phyloP scores from a whole-genome alignment of 2,888 invertebrate genomes.

The Chouioia cunea region DNA sequence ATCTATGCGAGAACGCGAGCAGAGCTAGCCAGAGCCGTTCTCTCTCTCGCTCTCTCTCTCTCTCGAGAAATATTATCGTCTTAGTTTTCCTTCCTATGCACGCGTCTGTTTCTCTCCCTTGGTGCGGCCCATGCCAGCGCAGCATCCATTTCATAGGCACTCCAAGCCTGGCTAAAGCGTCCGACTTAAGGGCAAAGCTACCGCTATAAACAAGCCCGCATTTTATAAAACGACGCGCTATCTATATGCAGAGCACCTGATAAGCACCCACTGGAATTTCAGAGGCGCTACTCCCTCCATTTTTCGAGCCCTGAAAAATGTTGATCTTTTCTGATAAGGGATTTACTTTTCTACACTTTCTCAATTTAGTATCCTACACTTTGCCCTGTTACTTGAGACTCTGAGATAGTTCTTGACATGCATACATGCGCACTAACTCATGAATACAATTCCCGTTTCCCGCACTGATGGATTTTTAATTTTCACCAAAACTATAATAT shows the following conservation, averaged over 20 bases:
- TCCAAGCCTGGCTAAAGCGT: conserved; percentile 51
- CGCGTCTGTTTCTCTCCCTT: conserved; percentile 26
- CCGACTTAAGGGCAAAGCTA: conserved; percentile 52
- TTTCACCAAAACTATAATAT: too few relatives aligned
- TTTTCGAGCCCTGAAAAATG: neutral
- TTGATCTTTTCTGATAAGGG: conserved; percentile 24
- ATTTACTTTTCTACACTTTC: conserved; percentile 31
- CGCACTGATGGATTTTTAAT: too few relatives aligned
- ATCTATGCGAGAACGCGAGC: conserved; percentile 57
- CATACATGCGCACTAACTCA: conserved; percentile 2
- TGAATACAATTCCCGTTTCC: conserved; percentile 1
- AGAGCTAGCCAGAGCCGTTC: conserved; percentile 50
- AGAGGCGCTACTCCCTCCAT: conserved; percentile 30
- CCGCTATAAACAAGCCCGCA: conserved; percentile 55
- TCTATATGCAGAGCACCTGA: conserved; percentile 48
- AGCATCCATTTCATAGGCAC: conserved; percentile 53
- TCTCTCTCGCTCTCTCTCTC: too few relatives aligned
- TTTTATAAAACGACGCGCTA: conserved; percentile 54
- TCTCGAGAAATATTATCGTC: conserved; percentile 59
- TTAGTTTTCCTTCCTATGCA: conserved; percentile 54
- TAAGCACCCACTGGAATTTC: conserved; percentile 49
- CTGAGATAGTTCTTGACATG: too few relatives aligned
- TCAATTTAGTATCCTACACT: conserved; percentile 19
- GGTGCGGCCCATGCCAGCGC: neutral
- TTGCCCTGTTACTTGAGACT: neutral